Evolutionary conservation across 2,888 invertebrate species (phyloP).

Genomic region (Amblyteles armatorius): DNA sequence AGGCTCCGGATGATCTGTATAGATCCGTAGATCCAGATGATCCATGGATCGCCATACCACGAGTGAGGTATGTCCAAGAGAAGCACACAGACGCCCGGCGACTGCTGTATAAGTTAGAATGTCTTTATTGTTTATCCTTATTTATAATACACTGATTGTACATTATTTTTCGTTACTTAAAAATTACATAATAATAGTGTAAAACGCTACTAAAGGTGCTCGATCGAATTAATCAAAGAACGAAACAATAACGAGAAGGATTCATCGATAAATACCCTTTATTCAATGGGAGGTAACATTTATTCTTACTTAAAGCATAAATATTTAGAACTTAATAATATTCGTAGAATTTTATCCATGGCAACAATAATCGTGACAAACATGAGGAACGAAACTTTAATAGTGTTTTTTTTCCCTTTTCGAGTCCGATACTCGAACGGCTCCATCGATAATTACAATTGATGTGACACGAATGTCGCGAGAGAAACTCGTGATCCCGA

Average conservation of each 20-base stretch:
- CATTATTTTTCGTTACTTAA: conserved; percentile 31
- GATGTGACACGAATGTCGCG: conserved; percentile 31
- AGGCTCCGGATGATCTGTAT: not conserved
- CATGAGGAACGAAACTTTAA: conserved; percentile 67
- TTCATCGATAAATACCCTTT: conserved; percentile 85
- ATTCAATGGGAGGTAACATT: conserved; percentile 84
- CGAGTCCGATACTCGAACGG: conserved; percentile 45
- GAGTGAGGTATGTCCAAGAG: not conserved
- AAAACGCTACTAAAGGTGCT: conserved; percentile 59
- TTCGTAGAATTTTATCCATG: conserved; percentile 83
- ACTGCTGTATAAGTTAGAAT: conserved; percentile 41
- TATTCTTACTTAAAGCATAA: conserved; percentile 84
- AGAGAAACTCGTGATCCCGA: conserved; percentile 12
- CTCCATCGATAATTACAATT: conserved; percentile 57
- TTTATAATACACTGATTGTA: conserved; percentile 64
- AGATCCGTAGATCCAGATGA: not conserved
- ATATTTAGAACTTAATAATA: conserved; percentile 81
- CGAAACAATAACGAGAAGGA: conserved; percentile 51
- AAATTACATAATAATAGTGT: conserved; percentile 52
- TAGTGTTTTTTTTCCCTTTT: conserved; percentile 60
- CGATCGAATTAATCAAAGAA: conserved; percentile 11
- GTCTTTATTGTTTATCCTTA: conserved; percentile 54
- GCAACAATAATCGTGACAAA: conserved; percentile 78
- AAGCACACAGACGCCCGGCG: not conserved
- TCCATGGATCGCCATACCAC: not conserved